Conservation (phyloP, 2,888 invertebrate genomes). For the Orthosia incerta region DNA sequence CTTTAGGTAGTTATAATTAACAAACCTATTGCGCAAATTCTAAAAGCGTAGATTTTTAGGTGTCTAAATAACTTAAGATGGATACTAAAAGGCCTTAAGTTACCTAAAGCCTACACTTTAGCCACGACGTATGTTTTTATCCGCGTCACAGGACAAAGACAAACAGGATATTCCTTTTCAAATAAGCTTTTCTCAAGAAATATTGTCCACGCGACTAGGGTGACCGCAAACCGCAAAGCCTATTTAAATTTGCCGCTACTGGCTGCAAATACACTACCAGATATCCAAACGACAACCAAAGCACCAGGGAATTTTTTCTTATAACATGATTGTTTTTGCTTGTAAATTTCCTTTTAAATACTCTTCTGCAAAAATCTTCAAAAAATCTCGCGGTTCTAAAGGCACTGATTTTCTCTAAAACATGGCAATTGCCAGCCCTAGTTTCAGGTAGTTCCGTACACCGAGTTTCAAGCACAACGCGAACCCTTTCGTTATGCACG, state of each 20-base stretch:
- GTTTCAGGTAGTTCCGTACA: conserved; percentile 65
- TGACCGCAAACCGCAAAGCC: not conserved
- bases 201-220: conserved; percentile 1
- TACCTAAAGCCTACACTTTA: conserved; percentile 1
- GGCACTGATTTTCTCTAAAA: not conserved
- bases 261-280: not conserved
- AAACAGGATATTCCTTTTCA: conserved; percentile 9
- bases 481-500: conserved; percentile 82
- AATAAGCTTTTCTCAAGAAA: conserved; percentile 29
- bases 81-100: not conserved
- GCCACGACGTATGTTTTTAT: not conserved
- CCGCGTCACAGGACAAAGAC: not conserved
- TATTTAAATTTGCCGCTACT: not conserved
- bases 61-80: not conserved
- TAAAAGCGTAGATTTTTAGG: not conserved
- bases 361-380: no score
- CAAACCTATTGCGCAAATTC: not conserved
- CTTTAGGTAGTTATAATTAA: not conserved
- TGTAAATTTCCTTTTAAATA: not conserved
- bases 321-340: not conserved
- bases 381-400: not conserved
- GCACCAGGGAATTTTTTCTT: not conserved
- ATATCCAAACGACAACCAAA: not conserved
- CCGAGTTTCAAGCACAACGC: conserved; percentile 74
- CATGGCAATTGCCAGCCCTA: conserved; percentile 62